Conservation (phyloP, 2,797 vertebrate species). For the Sebastes kiyomatsui region DNA sequence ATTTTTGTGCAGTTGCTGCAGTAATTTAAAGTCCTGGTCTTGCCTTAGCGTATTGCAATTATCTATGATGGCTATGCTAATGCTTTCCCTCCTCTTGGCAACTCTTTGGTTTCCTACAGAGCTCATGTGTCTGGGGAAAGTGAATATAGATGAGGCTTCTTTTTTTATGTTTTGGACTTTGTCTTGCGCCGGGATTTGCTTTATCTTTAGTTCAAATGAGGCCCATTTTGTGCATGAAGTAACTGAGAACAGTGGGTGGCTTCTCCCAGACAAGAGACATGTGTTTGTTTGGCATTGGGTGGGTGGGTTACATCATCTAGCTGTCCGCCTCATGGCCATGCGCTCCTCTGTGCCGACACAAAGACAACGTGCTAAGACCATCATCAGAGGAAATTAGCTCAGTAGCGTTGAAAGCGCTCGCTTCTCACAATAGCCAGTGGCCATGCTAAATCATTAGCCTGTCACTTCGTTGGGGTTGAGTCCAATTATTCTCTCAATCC, state of each 20-base stretch:
- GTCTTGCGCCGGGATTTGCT: conserved; percentile 47
- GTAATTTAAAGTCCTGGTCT: conserved; percentile 38
- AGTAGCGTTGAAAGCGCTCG: conserved; percentile 74
- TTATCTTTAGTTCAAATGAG: conserved; percentile 63
- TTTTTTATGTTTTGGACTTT: conserved; percentile 38
- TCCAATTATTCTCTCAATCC: conserved; percentile 83
- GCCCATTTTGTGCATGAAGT: conserved; percentile 50
- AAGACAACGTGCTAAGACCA: conserved; percentile 75
- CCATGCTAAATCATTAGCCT: conserved; percentile 80
- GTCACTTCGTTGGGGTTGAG: conserved; percentile 76
- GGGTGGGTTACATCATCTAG: conserved; percentile 79
- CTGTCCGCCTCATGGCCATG: conserved; percentile 75
- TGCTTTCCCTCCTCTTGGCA: conserved; percentile 36
- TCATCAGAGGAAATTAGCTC: conserved; percentile 84
- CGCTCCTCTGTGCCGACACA: conserved; percentile 73
- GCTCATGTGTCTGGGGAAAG: conserved; percentile 38
- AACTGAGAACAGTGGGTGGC: conserved; percentile 67
- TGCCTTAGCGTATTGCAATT: conserved; percentile 34
- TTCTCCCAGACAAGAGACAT: conserved; percentile 71
- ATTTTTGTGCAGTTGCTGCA: conserved; percentile 8
- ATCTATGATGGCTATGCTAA: conserved; percentile 56
- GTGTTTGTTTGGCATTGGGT: conserved; percentile 78
- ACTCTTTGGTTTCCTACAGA: conserved; percentile 27
- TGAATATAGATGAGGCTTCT: conserved; percentile 28
- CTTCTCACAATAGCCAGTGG: conserved; percentile 83